phyloP scores from a whole-genome alignment of 2,113 vertebrate species.

The Chaenogobius annularis region DNA sequence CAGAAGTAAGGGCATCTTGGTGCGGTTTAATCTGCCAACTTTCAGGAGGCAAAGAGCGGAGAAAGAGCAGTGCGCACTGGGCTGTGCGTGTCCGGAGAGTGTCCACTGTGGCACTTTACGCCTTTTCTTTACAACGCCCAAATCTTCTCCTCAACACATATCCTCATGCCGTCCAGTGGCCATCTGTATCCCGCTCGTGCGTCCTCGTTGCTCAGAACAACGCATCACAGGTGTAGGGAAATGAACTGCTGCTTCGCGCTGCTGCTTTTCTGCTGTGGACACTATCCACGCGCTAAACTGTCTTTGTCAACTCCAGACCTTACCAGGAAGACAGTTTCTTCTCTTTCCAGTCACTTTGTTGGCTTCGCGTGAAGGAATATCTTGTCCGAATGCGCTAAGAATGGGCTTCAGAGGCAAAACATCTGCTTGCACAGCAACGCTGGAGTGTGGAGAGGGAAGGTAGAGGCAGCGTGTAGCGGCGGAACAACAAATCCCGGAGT shows the following conservation, averaged over 20 bases:
- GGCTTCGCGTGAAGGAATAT: slow-evolving; percentile 41
- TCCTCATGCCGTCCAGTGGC: slow-evolving; percentile 59
- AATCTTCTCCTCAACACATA: slow-evolving; percentile 70
- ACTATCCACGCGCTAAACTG: slow-evolving; percentile 44
- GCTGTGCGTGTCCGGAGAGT: slow-evolving; percentile 43
- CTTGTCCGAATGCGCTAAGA: slow-evolving; percentile 56
- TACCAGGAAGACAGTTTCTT: slow-evolving; percentile 36
- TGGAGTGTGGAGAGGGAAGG: slow-evolving; percentile 69
- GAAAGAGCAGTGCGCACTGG: slow-evolving; percentile 26
- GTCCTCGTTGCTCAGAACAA: slow-evolving; percentile 77
- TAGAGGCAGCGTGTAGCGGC: slow-evolving; percentile 54
- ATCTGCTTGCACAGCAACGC: slow-evolving; percentile 80
- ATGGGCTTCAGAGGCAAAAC: slow-evolving; percentile 67
- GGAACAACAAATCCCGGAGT: slow-evolving; percentile 76
- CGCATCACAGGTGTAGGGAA: slow-evolving; percentile 80
- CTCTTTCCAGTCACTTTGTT: slow-evolving; percentile 51
- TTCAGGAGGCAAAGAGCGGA: slow-evolving; percentile 45
- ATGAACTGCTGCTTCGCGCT: slow-evolving; percentile 53
- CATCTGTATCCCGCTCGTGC: slow-evolving; percentile 69
- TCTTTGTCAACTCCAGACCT: slow-evolving; percentile 20
- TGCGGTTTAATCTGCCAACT: slow-evolving; percentile 54
- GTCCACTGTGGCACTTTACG: slow-evolving; percentile 56
- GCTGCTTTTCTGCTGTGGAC: slow-evolving; percentile 21
- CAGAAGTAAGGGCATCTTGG: slow-evolving; percentile 72
- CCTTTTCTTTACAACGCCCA: slow-evolving; percentile 46